These are phyloP conservation scores for Malurus elegans DNA, from an alignment of 2,113 vertebrate genomes.

Conservation along the genomic window DNA sequence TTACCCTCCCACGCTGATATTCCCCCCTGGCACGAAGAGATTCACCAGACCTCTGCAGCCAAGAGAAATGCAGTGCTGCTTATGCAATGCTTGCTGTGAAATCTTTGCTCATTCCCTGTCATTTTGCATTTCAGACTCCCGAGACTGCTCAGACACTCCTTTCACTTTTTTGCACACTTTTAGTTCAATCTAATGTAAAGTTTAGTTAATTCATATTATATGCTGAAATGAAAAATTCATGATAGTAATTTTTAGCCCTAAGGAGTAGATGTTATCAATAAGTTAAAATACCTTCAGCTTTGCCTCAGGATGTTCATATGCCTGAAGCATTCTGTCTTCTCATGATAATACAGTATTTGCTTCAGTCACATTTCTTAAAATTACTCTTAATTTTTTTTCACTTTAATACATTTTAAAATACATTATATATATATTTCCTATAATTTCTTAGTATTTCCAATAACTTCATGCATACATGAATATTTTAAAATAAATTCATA, in stretches of 20 bases:
- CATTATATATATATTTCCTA: not conserved
- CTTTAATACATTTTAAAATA: not conserved
- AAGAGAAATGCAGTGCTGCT: not conserved
- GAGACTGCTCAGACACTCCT: not conserved
- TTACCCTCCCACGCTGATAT: not conserved
- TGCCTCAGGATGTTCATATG: constrained; percentile 68
- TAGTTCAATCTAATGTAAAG: not conserved
- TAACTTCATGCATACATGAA: not conserved
- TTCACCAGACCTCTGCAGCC: not conserved
- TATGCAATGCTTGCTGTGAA: not conserved
- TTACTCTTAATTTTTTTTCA: not conserved
- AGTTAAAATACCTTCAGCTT: constrained; percentile 72
- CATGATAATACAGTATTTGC: constrained; percentile 38
- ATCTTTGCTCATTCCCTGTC: not conserved
- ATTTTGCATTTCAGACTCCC: not conserved
- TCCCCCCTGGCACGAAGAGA: not conserved
- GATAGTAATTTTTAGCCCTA: not conserved
- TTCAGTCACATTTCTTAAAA: constrained; percentile 33
- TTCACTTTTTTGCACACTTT: not conserved
- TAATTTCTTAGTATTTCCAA: not conserved
- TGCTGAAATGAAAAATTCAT: constrained; percentile 21
- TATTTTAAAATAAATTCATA: not conserved
- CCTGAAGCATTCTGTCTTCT: constrained; percentile 63
- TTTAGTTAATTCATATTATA: constrained; percentile 22
- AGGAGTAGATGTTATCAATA: constrained; percentile 63